Percentiles rank a stretch among this genome's conserved stretches.
Evolutionary conservation across 2,113 vertebrate species (phyloP).

Genomic region (Amphiprion ocellaris): DNA sequence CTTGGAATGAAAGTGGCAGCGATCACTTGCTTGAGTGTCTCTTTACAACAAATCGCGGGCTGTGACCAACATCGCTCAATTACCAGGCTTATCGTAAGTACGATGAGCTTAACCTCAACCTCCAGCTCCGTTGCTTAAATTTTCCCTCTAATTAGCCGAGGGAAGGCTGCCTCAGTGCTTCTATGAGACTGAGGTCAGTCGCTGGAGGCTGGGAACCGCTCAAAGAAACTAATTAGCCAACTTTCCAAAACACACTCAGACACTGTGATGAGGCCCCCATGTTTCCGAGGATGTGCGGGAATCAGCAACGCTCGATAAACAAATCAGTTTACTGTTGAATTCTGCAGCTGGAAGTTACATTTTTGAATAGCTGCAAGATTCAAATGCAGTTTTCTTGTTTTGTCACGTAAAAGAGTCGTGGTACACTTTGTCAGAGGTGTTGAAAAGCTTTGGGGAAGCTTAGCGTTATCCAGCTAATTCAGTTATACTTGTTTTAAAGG

Average conservation of each 20-base stretch:
- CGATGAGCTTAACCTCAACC: constrained; percentile 75
- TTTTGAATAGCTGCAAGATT: constrained; percentile 6
- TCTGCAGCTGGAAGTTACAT: constrained; percentile 6
- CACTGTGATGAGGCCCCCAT: neutral
- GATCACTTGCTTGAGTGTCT: constrained; percentile 56
- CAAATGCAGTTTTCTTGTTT: neutral
- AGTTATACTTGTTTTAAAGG: constrained; percentile 56
- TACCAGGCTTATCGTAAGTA: constrained; percentile 68
- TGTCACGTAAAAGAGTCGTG: constrained; percentile 4
- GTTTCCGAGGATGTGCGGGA: constrained; percentile 32
- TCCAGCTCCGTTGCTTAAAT: constrained; percentile 52
- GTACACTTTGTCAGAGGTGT: constrained; percentile 31
- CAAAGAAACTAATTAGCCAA: constrained; percentile 65
- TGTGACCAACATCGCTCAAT: constrained; percentile 59
- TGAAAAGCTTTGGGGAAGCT: constrained; percentile 49
- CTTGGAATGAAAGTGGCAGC: constrained; percentile 49
- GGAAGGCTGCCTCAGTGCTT: constrained; percentile 41
- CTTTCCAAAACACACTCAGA: constrained; percentile 66
- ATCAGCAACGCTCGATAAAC: constrained; percentile 48
- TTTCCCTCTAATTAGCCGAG: constrained; percentile 72
- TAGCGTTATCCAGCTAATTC: constrained; percentile 54
- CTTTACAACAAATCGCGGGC: constrained; percentile 46
- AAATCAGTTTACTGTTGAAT: constrained; percentile 55
- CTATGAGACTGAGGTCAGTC: constrained; percentile 64
- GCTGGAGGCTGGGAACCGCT: constrained; percentile 65